Evolutionary conservation across 2,113 vertebrate genomes (phyloP), one percentile per base, ranked within the genome.

Genomic region (Caranx melampygus): DNA sequence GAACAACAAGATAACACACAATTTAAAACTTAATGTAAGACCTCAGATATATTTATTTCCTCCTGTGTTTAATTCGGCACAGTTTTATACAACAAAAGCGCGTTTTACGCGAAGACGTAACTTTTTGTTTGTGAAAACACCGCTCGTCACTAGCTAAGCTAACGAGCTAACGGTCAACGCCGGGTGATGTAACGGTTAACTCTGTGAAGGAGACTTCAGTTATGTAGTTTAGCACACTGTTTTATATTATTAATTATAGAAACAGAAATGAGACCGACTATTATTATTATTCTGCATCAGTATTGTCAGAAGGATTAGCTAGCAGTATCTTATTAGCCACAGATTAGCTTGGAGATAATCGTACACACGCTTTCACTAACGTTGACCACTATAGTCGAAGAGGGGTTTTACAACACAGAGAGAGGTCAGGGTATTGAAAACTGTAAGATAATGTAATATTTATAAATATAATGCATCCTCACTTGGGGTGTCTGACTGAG

Each of bases 1-100:
- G 33, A 12, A 3, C 18, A 44, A 2, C 7, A 12, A 1, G 9
- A 31, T 12, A 21, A 0, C 1, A 3, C 1, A 1, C 0, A 0
- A 9, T 14, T 0, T 12, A 12, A 16, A 51, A 8, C 8, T 44
- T 1, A 6, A 10, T 3, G 1, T 33, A 12, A 33, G 0, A 61
- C 11, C 1, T 9, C 0, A 0, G 31, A 21, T 35, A 55, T 26
- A 26, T 26, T 26, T 26, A 26, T 26, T n/a, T 6, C 9, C 2
- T 8, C 14, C 31, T 15, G 0, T 26, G 1, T n/a, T 31, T 14
- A 14, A 15, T 68, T 75, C 71, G 71, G 71, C 63, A 20, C 47
- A 7, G 10, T 54, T 1, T 0, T 0, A 31, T 57, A 2, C 3
- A 13, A 2, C 0, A 35, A 55, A 6, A n/a, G 0, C 4, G 16